These are phyloP conservation scores for Sebastes goodei DNA, from an alignment of 2,797 vertebrate species.

Conservation along the genomic window DNA sequence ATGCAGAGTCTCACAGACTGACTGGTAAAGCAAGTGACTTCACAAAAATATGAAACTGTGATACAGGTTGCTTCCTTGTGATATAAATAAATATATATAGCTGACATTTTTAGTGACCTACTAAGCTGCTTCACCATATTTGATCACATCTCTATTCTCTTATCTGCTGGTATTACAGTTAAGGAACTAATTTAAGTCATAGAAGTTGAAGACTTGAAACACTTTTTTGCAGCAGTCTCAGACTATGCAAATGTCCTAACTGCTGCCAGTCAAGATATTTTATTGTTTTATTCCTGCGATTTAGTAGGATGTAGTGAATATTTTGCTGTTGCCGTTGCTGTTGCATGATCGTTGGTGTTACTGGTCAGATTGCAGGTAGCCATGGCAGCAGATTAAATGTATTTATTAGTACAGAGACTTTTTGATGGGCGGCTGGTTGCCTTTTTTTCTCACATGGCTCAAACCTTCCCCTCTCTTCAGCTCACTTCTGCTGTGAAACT, in stretches of 20 bases:
- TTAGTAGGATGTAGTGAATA: too few species aligned
- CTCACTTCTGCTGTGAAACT: slow-evolving; percentile 81
- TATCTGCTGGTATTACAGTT: background rate
- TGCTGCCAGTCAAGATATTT: too few species aligned
- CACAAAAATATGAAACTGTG: background rate
- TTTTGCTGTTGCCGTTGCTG: too few species aligned
- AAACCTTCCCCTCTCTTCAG: slow-evolving; percentile 30
- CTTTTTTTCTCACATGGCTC: background rate
- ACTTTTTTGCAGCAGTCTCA: background rate
- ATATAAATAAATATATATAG: background rate
- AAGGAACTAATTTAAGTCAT: background rate
- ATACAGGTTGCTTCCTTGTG: background rate
- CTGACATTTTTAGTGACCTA: background rate
- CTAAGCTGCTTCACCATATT: background rate
- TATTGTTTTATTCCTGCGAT: too few species aligned
- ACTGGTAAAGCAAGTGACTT: background rate
- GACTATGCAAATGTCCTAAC: too few species aligned
- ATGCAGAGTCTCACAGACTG: background rate
- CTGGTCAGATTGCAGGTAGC: background rate
- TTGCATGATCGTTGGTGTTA: background rate
- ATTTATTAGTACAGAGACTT: background rate
- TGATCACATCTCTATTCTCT: background rate
- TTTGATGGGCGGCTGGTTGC: background rate
- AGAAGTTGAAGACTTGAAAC: background rate
- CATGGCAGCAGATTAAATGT: background rate